phyloP scores from a whole-genome alignment of 1,140 invertebrate genomes.

The Bombus waltoni region DNA sequence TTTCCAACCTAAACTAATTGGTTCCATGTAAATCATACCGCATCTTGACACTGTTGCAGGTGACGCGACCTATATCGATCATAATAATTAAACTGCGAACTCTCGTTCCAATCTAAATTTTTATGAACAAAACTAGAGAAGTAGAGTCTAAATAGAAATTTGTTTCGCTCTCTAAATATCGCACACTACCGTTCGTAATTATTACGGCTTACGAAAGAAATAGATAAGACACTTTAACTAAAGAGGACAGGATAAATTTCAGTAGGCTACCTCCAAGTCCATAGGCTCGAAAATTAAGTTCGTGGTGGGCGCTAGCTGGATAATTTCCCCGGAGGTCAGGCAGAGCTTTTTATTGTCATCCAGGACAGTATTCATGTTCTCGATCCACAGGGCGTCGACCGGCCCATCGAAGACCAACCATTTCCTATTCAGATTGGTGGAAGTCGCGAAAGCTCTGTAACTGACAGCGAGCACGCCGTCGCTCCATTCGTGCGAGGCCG shows the following conservation, averaged over 20 bases:
- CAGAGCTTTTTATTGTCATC: constrained; percentile 98
- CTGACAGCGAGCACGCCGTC: constrained; percentile 97
- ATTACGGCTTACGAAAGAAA: too few species aligned
- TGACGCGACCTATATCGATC: constrained; percentile 88
- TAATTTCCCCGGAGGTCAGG: constrained; percentile 96
- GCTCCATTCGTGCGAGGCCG: constrained; percentile 96
- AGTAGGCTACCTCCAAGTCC: constrained; percentile 89
- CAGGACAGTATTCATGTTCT: constrained; percentile 98
- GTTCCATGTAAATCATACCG: constrained; percentile 99
- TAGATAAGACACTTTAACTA: background rate
- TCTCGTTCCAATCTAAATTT: background rate
- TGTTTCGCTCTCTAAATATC: too few species aligned
- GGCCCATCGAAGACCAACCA: constrained; percentile 98
- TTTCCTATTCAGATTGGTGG: constrained; percentile 89
- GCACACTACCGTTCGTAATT: too few species aligned
- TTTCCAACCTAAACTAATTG: constrained; percentile 93
- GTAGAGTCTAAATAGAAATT: background rate
- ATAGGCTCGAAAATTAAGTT: constrained; percentile 98
- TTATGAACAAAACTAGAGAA: background rate
- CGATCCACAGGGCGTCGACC: constrained; percentile 98
- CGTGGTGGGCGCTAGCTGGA: constrained; percentile 94
- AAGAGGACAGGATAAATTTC: background rate
- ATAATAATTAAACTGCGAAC: background rate
- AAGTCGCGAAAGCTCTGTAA: constrained; percentile 94
- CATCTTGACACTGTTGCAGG: constrained; percentile 94